Evolutionary conservation across 2,888 invertebrate species (phyloP), one percentile per base, ranked within the genome.

Genomic region (Desoria tigrina): DNA sequence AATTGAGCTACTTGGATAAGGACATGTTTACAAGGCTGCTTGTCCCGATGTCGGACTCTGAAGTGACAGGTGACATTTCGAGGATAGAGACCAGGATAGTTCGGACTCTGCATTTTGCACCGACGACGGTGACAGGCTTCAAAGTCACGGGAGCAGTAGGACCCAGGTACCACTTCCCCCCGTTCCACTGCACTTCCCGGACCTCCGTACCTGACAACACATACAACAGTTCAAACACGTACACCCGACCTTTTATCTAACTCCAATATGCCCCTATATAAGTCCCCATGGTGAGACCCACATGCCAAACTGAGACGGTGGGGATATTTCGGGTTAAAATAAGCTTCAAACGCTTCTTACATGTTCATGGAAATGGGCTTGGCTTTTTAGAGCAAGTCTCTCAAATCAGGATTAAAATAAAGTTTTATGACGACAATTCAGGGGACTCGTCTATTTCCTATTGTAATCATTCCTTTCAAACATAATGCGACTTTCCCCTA

Each of bases 51-150:
- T 42, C 91, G 85, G 73, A 93, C 83, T 71, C 90, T 90, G 85
- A 92, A 92, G 80, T 91, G 89, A 81, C 95, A 96, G 67, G 92
- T 91, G 26, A 94, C 92, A 81, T 94, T 94, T 73, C 94, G 86
- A 2, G 94, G 94, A 82, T 95, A 95, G 76, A 94, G 87, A 65
- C 92, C 92, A 14, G 93, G 93, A 80, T 92, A 94, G 81, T 93
- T 93, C 59, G 94, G 93, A 74, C 90, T 91, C 81, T 93, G 93
- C 72, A 93, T 83, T 59, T 90, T 87, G 79, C 94, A 93, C 67
- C 88, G 87, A 79, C 90, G 90, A 70, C 89, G 88, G 79, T 90
- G 88, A 82, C 91, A 89, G 82, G 92, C 88, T 83, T 93, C 88
- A 81, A 91, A 88, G 79, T 92, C 87, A 77, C 92, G 84, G 79